These are phyloP conservation scores for Stegastes partitus DNA, from an alignment of 2,113 vertebrate genomes.

Conservation along the genomic window DNA sequence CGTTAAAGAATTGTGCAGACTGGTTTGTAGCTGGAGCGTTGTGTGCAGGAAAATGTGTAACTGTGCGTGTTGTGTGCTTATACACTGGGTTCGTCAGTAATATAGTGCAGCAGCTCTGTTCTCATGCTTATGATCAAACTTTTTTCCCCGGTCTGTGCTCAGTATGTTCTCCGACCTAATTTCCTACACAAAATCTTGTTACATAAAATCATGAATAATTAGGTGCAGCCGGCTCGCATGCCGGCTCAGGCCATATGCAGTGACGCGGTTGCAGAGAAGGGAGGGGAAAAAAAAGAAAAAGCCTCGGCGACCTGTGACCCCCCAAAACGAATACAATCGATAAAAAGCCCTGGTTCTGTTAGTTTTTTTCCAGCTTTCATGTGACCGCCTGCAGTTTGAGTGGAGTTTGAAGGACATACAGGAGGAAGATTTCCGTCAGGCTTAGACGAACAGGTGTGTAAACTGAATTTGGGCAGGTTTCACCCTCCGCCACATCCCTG, in stretches of 20 bases:
- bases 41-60: too few species aligned
- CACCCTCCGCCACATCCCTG: slow-evolving; percentile 53
- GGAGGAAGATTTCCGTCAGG: slow-evolving; percentile 45
- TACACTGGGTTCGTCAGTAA: too few species aligned
- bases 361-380: neutral
- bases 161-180: slow-evolving; percentile 47
- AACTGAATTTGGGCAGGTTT: slow-evolving; percentile 64
- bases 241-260: slow-evolving; percentile 6
- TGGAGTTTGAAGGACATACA: slow-evolving; percentile 23
- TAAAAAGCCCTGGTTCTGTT: neutral
- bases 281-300: neutral
- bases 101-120: neutral
- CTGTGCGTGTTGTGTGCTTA: too few species aligned
- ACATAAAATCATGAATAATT: slow-evolving; percentile 65
- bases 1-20: too few species aligned
- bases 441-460: slow-evolving; percentile 63
- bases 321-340: neutral
- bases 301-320: slow-evolving; percentile 17
- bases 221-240: slow-evolving; percentile 4
- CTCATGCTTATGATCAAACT: slow-evolving; percentile 30
- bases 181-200: slow-evolving; percentile 54
- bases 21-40: too few species aligned
- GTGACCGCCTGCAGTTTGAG: neutral
- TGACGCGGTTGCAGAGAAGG: neutral
- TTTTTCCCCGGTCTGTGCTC: slow-evolving; percentile 21